Base-by-base conservation (phyloP, 1,140 invertebrate genomes). In the Drosophila grimshawi region DNA sequence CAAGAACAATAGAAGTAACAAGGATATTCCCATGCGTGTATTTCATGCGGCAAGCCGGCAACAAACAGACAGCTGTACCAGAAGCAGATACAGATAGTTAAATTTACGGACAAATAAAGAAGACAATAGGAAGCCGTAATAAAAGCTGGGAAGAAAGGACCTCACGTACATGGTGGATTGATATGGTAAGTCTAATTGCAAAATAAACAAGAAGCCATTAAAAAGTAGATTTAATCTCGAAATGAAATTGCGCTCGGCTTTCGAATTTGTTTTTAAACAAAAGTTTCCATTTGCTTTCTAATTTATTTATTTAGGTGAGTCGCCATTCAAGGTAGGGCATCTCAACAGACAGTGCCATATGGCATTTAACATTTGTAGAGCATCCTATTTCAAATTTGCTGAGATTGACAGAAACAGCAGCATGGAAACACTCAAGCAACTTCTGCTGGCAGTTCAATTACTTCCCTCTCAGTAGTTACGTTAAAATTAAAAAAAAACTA, bases 151-250 rank as follows among this genome's bases (percentile, higher is more conserved):
- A 35, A 10, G 19, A 53, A 53, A 5, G 39, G 46, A 33, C 29
- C 56, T 19, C 32, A 32, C 37, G 11, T 53, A 41, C 29, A 53
- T 19, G 29, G 39, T 32, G 59, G 63, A 39, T 39, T 35, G 49
- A 32, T 51, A 69, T 82, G 64, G 61, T 69, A 62, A 61, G 66
- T 76, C 45, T 83, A 83, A 86, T 83, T 80, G 77, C 69, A 83
- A 71, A 75, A 67, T 74, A 80, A 86, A 83, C 83, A 43, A 43
- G 76, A 88, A 86, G 80, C 80, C 83, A 66, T 80, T 77, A 49
- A 41, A 63, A 52, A 80, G 55, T 55, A 66, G 64, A 82, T 74
- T 80, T 74, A 62, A 86, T 71, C 70, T 68, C 49, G 70, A 70
- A 66, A 74, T 64, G 53, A 68, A 88, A 83, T 83, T 78, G 67